These are phyloP conservation scores for Muraenolepis orangiensis DNA, from an alignment of 2,797 vertebrate species.

Conservation along the genomic window DNA sequence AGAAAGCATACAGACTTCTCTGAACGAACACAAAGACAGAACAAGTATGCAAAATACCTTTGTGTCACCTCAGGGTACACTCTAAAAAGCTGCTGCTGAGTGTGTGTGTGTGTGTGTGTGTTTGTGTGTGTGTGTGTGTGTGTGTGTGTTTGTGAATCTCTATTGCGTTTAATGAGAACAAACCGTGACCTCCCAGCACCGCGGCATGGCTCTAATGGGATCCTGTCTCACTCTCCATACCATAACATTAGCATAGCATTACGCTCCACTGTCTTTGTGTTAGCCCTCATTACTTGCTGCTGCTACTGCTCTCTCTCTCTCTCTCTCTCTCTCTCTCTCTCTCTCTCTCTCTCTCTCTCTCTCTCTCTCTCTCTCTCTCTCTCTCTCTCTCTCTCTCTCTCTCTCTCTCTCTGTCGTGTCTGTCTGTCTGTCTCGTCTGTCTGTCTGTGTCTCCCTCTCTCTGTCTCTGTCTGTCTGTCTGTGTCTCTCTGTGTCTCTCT, in stretches of 20 bases:
- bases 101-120: conserved; percentile 7
- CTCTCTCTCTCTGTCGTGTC: too few relatives aligned
- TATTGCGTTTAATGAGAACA: conserved; percentile 51
- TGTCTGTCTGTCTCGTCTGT: too few relatives aligned
- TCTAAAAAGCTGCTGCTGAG: not conserved
- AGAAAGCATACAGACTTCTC: conserved; percentile 42
- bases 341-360: too few relatives aligned
- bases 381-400: too few relatives aligned
- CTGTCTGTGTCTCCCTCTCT: too few relatives aligned
- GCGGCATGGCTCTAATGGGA: conserved; percentile 41
- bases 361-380: too few relatives aligned
- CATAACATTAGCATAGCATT: conserved; percentile 38
- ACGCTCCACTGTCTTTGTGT: not conserved
- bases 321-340: conserved; percentile 2
- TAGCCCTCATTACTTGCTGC: not conserved
- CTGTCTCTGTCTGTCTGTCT: too few relatives aligned
- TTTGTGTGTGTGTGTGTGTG: conserved; percentile 14
- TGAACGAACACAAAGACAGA: conserved; percentile 45
- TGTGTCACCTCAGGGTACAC: conserved; percentile 24
- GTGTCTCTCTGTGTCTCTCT: too few relatives aligned
- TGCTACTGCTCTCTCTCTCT: conserved; percentile 4
- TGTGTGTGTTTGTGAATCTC: conserved; percentile 22
- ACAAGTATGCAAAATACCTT: conserved; percentile 32
- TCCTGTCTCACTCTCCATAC: conserved; percentile 24
- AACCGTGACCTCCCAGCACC: conserved; percentile 44